Percentiles rank a stretch among this genome's conserved stretches.
These are phyloP conservation scores for Phalanger gymnotis DNA, from an alignment of 2,797 vertebrate genomes.

Conservation along the genomic window DNA sequence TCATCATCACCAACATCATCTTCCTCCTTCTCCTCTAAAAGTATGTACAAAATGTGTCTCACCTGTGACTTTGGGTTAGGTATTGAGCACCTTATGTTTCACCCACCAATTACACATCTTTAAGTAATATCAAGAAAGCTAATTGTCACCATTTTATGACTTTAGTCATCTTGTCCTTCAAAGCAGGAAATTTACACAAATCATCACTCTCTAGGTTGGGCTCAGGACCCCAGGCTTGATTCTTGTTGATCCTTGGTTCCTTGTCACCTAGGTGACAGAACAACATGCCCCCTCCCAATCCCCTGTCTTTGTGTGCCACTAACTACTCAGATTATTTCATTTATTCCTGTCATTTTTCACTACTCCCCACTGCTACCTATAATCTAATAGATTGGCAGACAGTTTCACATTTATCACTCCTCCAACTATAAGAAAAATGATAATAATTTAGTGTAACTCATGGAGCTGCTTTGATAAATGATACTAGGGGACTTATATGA, in stretches of 20 bases:
- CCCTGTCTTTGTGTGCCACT: slow-evolving; percentile 40
- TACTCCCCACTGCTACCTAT: slow-evolving; percentile 34
- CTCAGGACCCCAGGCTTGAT: slow-evolving; percentile 15
- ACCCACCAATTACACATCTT: neutral
- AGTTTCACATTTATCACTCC: slow-evolving; percentile 59
- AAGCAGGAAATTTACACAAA: slow-evolving; percentile 16
- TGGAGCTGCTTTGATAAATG: slow-evolving; percentile 51
- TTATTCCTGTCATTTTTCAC: slow-evolving; percentile 69
- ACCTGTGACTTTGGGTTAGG: neutral
- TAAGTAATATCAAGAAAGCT: neutral
- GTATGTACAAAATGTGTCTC: neutral
- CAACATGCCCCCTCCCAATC: neutral
- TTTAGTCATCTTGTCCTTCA: slow-evolving; percentile 46
- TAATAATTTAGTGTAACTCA: slow-evolving; percentile 56
- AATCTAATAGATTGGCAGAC: slow-evolving; percentile 55
- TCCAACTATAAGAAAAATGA: slow-evolving; percentile 49
- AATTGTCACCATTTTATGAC: neutral
- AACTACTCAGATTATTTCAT: slow-evolving; percentile 66
- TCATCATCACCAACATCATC: neutral
- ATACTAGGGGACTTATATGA: slow-evolving; percentile 27
- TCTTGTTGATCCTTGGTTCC: neutral
- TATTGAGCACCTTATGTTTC: neutral
- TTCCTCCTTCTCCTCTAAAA: neutral
- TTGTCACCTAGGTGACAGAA: neutral
- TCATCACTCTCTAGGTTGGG: slow-evolving; percentile 17